Conservation (phyloP, 2,113 vertebrate species). For the Mionectes macconnelli region DNA sequence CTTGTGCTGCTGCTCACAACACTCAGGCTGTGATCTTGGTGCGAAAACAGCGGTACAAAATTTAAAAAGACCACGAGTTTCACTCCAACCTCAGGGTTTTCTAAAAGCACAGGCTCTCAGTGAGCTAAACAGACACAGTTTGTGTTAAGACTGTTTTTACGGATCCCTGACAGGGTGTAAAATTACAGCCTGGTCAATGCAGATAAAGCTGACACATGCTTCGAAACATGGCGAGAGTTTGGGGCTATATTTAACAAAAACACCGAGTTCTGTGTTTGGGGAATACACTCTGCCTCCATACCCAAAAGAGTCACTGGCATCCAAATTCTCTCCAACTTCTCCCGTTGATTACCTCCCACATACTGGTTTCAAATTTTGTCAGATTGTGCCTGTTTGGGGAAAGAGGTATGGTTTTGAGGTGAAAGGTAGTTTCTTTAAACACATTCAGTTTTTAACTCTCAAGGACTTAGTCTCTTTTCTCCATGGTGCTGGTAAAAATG, state of each 20-base stretch:
- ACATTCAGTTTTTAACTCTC: background rate
- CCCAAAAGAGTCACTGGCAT: background rate
- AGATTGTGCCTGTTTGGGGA: background rate
- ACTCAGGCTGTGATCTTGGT: background rate
- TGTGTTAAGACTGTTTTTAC: background rate
- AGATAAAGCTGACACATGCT: constrained; percentile 29
- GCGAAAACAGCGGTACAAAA: background rate
- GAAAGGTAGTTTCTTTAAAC: background rate
- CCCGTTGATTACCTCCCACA: background rate
- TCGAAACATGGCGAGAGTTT: constrained; percentile 2
- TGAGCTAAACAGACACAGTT: background rate
- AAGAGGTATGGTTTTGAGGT: background rate
- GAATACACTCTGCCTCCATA: background rate
- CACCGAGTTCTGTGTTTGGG: constrained; percentile 13
- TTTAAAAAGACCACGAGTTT: background rate
- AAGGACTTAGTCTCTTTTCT: background rate
- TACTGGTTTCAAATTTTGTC: background rate
- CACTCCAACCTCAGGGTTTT: background rate
- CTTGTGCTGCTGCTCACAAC: background rate
- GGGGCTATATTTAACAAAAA: constrained; percentile 61
- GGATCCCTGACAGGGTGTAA: constrained; percentile 11
- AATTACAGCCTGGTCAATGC: constrained; percentile 41
- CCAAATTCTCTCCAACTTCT: background rate
- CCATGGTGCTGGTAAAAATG: background rate
- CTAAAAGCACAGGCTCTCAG: background rate